phyloP scores from a whole-genome alignment of 2,797 vertebrate genomes.

The Squalus acanthias region DNA sequence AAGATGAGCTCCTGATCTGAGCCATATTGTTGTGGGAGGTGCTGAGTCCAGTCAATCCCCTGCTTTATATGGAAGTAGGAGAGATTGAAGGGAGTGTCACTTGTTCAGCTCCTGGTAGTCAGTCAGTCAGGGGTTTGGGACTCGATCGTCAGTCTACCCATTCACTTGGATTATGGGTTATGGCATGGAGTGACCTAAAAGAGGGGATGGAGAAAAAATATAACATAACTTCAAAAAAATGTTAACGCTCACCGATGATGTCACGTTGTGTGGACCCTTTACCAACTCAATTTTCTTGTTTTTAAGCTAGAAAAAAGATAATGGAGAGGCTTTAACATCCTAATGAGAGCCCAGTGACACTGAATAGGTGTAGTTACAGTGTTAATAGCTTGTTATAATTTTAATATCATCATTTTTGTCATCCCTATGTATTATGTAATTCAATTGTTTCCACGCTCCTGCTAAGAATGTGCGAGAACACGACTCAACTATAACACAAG shows the following conservation, averaged over 20 bases:
- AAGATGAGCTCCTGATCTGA: neutral
- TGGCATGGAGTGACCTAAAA: slow-evolving; percentile 33
- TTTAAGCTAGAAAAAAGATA: slow-evolving; percentile 38
- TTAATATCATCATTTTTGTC: neutral
- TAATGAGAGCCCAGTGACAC: neutral
- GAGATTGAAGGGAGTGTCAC: neutral
- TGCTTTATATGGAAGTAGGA: neutral
- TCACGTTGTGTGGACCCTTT: slow-evolving; percentile 34
- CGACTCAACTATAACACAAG: neutral
- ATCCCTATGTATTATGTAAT: neutral
- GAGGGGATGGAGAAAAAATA: slow-evolving; percentile 21
- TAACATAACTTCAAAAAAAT: slow-evolving; percentile 28
- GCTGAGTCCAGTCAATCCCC: neutral
- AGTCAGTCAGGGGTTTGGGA: neutral
- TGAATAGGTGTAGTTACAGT: slow-evolving; percentile 21
- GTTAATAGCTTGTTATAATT: slow-evolving; percentile 29
- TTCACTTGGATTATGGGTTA: neutral
- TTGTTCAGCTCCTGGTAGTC: neutral
- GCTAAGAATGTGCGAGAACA: slow-evolving; percentile 9
- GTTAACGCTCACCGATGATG: slow-evolving; percentile 38
- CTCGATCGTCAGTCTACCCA: neutral
- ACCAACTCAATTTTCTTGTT: slow-evolving; percentile 36
- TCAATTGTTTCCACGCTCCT: neutral
- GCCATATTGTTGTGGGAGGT: too few species aligned
- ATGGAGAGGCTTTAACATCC: slow-evolving; percentile 33